Evolutionary conservation across 2,113 vertebrate species (phyloP), one percentile per base, ranked within the genome.

Genomic region (Bufo gargarizans): DNA sequence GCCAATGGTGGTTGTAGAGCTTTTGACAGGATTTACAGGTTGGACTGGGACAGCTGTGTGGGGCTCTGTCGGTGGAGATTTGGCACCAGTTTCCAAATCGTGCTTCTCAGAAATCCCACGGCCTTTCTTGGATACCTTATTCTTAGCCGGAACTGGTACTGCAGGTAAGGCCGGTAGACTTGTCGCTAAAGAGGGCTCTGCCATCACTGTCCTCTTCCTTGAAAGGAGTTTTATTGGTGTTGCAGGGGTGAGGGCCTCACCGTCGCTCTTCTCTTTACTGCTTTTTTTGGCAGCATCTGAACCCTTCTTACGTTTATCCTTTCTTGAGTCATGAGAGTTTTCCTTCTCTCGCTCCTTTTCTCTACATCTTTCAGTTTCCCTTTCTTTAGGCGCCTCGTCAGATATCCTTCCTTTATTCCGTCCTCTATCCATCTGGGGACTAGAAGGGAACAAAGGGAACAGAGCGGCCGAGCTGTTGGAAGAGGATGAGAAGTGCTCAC

Each of bases 301-400:
- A n/a, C 93, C 93, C 93, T 96, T 96, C 65, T 93, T 96, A 91
- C 93, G 96, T 88, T 97, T 99, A 90, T 96, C 97, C 76, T 96
- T 97, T 90, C 97, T 96, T 6, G 94, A 95, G 89, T 96, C 95
- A 0, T 96, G 95, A 88, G 99, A 99, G 92, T 99, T 99, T 91
- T 99, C 98, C 90, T 99, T 99, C 84, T 96, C 96, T 89, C 94
- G 91, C 90, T 95, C 95, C 88, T 95, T 97, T 90, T 99, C 98
- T 74, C 93, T 92, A 88, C 94, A 96, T 91, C 95, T 96, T 91
- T 98, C 97, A 77, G 90, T 81, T 0, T 95, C 95, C 47, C 93
- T 95, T 4, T 95, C 95, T 94, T 95, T 95, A 92, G 94, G 92
- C 79, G 91, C 89, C 0, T 95, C 94, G 93, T 95, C 94, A 63